phyloP scores from a whole-genome alignment of 2,113 vertebrate genomes.

The Himantopus leucocephalus region DNA sequence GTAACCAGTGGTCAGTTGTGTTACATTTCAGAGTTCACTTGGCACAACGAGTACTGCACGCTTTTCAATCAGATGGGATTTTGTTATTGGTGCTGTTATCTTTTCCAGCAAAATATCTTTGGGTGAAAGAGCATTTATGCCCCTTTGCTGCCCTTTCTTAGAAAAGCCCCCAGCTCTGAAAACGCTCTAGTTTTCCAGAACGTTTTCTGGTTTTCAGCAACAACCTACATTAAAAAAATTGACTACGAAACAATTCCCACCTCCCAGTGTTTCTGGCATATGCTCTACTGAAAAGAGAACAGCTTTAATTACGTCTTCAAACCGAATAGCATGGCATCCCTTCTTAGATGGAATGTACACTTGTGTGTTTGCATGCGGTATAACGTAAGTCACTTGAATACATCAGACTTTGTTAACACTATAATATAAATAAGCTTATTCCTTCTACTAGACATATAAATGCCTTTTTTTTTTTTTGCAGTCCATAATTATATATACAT shows the following conservation, averaged over 20 bases:
- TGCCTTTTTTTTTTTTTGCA: constrained; percentile 60
- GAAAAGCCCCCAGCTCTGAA: background rate
- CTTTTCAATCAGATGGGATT: background rate
- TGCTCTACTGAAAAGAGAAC: background rate
- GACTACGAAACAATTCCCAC: background rate
- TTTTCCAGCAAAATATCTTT: background rate
- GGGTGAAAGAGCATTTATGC: background rate
- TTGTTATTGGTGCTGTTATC: background rate
- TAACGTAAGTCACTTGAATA: constrained; percentile 69
- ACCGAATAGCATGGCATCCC: constrained; percentile 46
- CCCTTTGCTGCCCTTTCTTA: background rate
- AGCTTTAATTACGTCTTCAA: background rate
- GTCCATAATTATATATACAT: constrained; percentile 73
- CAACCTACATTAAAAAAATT: background rate
- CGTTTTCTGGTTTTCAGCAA: background rate
- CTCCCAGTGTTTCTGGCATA: background rate
- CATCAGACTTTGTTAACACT: constrained; percentile 58
- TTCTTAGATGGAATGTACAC: constrained; percentile 43
- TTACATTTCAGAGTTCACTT: background rate
- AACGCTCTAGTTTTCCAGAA: background rate
- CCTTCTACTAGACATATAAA: constrained; percentile 73
- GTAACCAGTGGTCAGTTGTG: background rate
- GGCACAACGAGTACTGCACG: background rate
- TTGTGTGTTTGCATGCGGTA: constrained; percentile 60
- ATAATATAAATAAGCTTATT: constrained; percentile 77